These are phyloP conservation scores for Blennius ocellaris DNA, from an alignment of 2,113 vertebrate genomes.

Conservation along the genomic window DNA sequence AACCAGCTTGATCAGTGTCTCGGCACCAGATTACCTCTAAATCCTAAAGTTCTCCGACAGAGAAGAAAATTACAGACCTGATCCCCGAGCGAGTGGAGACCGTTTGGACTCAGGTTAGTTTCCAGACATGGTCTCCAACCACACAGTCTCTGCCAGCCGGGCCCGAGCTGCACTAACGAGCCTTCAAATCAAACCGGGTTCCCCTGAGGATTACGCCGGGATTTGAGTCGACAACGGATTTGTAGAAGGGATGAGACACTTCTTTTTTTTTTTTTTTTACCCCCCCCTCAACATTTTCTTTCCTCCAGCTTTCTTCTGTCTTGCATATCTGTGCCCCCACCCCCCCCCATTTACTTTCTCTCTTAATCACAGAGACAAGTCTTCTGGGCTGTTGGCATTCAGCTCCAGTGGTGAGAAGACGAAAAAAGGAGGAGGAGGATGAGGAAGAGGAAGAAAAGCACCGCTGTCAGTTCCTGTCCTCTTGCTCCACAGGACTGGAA, in stretches of 20 bases:
- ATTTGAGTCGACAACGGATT: constrained; percentile 81
- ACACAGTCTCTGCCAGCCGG: constrained; percentile 42
- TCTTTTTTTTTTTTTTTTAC: constrained; percentile 41
- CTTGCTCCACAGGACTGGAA: constrained; percentile 55
- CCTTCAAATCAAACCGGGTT: constrained; percentile 73
- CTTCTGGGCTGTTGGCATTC: constrained; percentile 64
- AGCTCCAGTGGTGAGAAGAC: constrained; percentile 50
- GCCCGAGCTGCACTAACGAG: constrained; percentile 67
- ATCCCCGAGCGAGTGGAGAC: constrained; percentile 24
- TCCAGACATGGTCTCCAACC: constrained; percentile 58
- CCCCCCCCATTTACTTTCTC: constrained; percentile 45
- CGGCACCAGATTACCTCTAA: constrained; percentile 37
- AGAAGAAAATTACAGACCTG: constrained; percentile 45
- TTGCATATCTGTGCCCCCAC: constrained; percentile 46
- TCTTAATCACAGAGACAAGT: constrained; percentile 68
- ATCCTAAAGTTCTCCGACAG: constrained; percentile 39
- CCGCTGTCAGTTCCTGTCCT: constrained; percentile 64
- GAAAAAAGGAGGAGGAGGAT: constrained; percentile 9
- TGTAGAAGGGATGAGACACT: constrained; percentile 74
- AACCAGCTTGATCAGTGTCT: constrained; percentile 41
- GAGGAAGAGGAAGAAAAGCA: constrained; percentile 43
- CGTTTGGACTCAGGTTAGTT: constrained; percentile 55
- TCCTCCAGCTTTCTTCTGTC: constrained; percentile 58
- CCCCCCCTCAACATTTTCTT: constrained; percentile 40
- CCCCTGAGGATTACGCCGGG: constrained; percentile 75